These are phyloP conservation scores for Nasonia giraulti DNA, from an alignment of 1,140 invertebrate genomes.

Conservation along the genomic window DNA sequence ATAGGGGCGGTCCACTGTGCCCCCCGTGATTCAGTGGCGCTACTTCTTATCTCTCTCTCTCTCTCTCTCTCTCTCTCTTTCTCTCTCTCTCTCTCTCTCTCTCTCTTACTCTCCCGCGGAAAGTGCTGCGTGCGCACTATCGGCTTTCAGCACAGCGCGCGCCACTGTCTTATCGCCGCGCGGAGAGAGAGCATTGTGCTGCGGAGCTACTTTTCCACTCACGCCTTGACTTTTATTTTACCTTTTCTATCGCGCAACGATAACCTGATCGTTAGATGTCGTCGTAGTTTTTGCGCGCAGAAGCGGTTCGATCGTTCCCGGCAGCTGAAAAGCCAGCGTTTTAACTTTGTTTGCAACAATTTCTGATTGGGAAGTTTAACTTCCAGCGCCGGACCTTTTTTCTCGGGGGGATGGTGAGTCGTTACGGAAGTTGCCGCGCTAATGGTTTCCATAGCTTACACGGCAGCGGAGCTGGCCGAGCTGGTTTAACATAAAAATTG, in stretches of 20 bases:
- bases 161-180: constrained; percentile 53
- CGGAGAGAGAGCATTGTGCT: constrained; percentile 49
- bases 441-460: not conserved
- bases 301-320: not conserved
- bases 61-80: constrained; percentile 43
- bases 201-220: constrained; percentile 27
- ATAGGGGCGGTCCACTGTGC: not conserved
- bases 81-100: constrained; percentile 52
- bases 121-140: constrained; percentile 61
- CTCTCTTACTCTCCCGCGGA: constrained; percentile 53
- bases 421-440: not conserved
- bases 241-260: not conserved
- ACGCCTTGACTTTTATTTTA: not conserved
- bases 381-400: no score
- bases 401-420: no score
- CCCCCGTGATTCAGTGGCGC: constrained; percentile 50
- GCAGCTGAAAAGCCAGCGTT: not conserved
- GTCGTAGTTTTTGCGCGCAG: not conserved
- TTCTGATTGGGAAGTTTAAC: constrained; percentile 29
- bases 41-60: constrained; percentile 44
- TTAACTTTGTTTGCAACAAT: constrained; percentile 23
- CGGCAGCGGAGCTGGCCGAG: not conserved
- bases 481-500: not conserved
- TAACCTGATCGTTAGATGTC: not conserved
- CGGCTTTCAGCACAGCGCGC: constrained; percentile 39